These are phyloP conservation scores for Drosophila leonis DNA, from an alignment of 2,888 invertebrate genomes.

Conservation along the genomic window DNA sequence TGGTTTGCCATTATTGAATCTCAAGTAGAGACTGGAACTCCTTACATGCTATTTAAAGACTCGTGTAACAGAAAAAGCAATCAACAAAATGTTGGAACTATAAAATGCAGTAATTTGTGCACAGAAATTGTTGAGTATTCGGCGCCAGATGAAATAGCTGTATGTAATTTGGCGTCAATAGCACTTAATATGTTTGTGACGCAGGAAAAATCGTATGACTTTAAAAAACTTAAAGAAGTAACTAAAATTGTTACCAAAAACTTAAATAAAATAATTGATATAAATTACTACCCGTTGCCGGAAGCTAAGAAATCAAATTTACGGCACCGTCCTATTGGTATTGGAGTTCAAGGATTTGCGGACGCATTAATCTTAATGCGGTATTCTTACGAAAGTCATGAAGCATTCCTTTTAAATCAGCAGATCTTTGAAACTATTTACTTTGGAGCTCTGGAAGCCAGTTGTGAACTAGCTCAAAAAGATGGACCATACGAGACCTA, in stretches of 20 bases:
- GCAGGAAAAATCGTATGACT: conserved; percentile 93
- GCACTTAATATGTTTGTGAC: conserved; percentile 97
- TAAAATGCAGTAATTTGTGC: conserved; percentile 98
- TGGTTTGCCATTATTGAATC: conserved; percentile 98
- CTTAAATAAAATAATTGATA: conserved; percentile 98
- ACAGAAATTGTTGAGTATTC: conserved; percentile 99
- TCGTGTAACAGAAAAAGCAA: conserved; percentile 98
- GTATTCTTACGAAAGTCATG: conserved; percentile 95
- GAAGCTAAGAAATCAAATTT: conserved; percentile 95
- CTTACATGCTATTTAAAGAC: conserved; percentile 98
- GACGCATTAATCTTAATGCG: conserved; percentile 98
- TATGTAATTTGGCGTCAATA: conserved; percentile 98
- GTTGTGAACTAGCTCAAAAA: conserved; percentile 95
- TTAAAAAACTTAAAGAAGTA: conserved; percentile 93
- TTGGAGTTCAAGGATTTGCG: conserved; percentile 98
- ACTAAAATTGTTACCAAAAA: conserved; percentile 95
- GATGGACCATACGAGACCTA: conserved; percentile 96
- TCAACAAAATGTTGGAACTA: conserved; percentile 99
- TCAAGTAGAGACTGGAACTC: conserved; percentile 99
- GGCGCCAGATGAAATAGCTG: conserved; percentile 96
- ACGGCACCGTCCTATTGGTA: conserved; percentile 94
- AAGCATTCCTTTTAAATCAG: conserved; percentile 94
- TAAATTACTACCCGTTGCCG: conserved; percentile 97
- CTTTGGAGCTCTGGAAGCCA: conserved; percentile 97
- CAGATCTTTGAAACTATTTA: conserved; percentile 99